Evolutionary conservation across 1,140 invertebrate genomes (phyloP).

Genomic region (Parasteatoda tepidariorum): DNA sequence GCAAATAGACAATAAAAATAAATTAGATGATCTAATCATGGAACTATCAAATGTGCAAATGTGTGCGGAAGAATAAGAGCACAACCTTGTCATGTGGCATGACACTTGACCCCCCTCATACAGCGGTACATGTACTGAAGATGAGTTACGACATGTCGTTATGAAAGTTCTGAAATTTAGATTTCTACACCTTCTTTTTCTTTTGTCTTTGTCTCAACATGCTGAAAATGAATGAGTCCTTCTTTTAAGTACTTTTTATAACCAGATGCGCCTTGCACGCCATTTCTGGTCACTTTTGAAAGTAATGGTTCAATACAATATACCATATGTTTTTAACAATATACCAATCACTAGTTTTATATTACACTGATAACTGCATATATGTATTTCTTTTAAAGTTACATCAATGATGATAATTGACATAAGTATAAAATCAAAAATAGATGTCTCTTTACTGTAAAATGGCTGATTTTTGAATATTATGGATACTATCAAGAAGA

Average conservation of each 20-base stretch:
- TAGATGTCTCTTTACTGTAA: no score
- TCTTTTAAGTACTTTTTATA: not conserved
- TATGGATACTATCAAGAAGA: no score
- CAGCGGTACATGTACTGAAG: constrained; percentile 27
- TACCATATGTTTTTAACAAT: no score
- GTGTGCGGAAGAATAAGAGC: constrained; percentile 38
- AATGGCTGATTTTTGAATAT: no score
- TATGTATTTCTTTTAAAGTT: no score
- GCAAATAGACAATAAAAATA: constrained; percentile 24
- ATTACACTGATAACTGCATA: no score
- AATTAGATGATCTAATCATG: constrained; percentile 37
- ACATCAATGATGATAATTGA: no score
- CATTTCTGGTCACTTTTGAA: not conserved
- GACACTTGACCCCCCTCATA: constrained; percentile 45
- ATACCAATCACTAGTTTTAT: no score
- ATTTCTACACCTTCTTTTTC: not conserved
- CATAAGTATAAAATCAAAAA: no score
- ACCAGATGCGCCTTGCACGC: no score
- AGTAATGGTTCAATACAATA: no score
- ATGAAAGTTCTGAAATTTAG: no score
- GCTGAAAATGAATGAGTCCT: not conserved
- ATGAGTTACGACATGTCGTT: constrained; percentile 27
- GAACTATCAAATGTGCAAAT: constrained; percentile 52
- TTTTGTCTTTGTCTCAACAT: not conserved
- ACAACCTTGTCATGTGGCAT: constrained; percentile 34